Evolutionary conservation across 2,113 vertebrate species (phyloP).

Genomic region (Chionodraco myersi): DNA sequence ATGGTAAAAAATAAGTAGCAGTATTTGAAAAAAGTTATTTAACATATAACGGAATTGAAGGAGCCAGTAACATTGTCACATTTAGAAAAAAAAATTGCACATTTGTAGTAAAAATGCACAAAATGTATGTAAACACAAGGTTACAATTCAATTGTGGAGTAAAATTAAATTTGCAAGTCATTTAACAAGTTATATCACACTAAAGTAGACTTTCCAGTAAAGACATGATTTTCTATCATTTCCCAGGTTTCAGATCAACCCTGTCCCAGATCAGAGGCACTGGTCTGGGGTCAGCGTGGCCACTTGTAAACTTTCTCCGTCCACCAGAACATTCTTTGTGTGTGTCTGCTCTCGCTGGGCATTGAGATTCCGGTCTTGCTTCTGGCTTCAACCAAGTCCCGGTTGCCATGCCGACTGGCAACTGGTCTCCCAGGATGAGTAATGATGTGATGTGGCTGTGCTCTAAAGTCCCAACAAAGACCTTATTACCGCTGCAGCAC

Average conservation of each 20-base stretch:
- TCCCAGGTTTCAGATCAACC: slow-evolving; percentile 44
- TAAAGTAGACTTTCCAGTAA: not conserved
- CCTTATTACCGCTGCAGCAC: slow-evolving; percentile 86
- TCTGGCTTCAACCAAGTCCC: slow-evolving; percentile 80
- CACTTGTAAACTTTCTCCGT: slow-evolving; percentile 80
- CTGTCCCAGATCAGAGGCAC: slow-evolving; percentile 26
- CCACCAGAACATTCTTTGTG: slow-evolving; percentile 74
- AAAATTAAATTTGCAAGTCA: not conserved
- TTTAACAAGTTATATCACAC: not conserved
- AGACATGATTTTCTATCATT: slow-evolving; percentile 17
- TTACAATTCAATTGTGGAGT: not conserved
- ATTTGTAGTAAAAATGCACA: too few species aligned
- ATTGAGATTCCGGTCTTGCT: slow-evolving; percentile 87
- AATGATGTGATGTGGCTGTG: slow-evolving; percentile 85
- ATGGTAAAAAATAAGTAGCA: too few species aligned
- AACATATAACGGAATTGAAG: not conserved
- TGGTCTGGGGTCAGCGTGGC: slow-evolving; percentile 61
- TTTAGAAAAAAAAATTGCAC: too few species aligned
- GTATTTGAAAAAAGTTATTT: too few species aligned
- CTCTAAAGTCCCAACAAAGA: slow-evolving; percentile 87
- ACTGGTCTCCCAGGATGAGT: slow-evolving; percentile 87
- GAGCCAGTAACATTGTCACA: too few species aligned
- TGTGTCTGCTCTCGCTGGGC: slow-evolving; percentile 67
- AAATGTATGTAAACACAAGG: not conserved
- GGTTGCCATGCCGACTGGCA: slow-evolving; percentile 86